phyloP scores from a whole-genome alignment of 2,888 invertebrate genomes.

The Idaea dimidiata region DNA sequence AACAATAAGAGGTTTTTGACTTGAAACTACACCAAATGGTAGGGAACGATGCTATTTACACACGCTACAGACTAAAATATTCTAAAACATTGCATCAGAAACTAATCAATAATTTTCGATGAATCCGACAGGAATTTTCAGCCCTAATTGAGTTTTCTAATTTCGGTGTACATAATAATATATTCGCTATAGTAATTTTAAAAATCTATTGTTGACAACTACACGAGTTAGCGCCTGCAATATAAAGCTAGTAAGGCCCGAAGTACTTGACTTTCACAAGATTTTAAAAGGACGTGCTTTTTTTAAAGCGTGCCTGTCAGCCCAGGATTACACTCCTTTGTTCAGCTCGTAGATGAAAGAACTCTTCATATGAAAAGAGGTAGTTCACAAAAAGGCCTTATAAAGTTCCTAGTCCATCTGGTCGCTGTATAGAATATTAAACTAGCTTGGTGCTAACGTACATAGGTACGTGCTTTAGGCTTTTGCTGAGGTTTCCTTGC shows the following conservation, averaged over 20 bases:
- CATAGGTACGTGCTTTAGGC: neutral
- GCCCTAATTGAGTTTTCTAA: too few relatives aligned
- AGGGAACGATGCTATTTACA: too few relatives aligned
- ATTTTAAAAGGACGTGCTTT: conserved; percentile 21
- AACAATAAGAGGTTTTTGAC: too few relatives aligned
- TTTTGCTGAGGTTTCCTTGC: neutral
- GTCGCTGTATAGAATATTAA: conserved; percentile 29
- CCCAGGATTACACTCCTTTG: conserved; percentile 36
- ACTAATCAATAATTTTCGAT: too few relatives aligned
- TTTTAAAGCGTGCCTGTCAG: conserved; percentile 27
- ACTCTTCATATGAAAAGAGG: conserved; percentile 29
- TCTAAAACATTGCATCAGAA: too few relatives aligned
- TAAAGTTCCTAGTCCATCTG: conserved; percentile 21
- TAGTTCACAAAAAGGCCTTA: conserved; percentile 25
- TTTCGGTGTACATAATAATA: too few relatives aligned
- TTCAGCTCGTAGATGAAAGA: conserved; percentile 33
- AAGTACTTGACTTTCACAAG: conserved; percentile 8
- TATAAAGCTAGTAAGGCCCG: neutral
- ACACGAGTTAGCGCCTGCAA: conserved; percentile 2
- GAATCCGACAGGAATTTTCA: too few relatives aligned
- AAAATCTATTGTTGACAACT: neutral
- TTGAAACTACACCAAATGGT: too few relatives aligned
- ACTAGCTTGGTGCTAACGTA: conserved; percentile 12
- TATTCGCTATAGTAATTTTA: too few relatives aligned
- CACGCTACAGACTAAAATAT: too few relatives aligned